Evolutionary conservation across 2,113 vertebrate species (phyloP).

Genomic region (Pampusana beccarii): DNA sequence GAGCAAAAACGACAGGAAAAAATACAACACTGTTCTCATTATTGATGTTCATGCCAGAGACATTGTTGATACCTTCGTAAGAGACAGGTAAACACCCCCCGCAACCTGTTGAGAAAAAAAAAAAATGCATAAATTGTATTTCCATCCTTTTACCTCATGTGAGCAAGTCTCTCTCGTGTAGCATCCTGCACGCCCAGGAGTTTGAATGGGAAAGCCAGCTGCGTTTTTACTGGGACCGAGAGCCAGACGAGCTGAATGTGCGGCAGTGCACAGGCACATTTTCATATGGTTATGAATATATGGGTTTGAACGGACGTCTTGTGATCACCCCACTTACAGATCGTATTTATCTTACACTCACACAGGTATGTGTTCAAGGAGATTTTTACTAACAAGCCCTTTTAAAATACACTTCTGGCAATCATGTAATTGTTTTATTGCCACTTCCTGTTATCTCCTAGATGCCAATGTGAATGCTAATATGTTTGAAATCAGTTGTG

Average conservation of each 20-base stretch:
- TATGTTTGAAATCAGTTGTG: neutral
- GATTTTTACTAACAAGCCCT: neutral
- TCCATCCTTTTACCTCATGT: neutral
- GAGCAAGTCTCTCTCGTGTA: conserved; percentile 9
- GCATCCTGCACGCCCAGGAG: conserved; percentile 88
- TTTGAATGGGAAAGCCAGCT: conserved; percentile 98
- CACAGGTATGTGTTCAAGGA: conserved; percentile 80
- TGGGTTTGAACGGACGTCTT: conserved; percentile 94
- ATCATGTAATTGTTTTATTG: neutral
- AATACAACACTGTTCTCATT: conserved; percentile 94
- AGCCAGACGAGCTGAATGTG: conserved; percentile 84
- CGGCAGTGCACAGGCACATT: conserved; percentile 92
- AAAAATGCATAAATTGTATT: accelerated
- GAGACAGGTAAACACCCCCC: conserved; percentile 76
- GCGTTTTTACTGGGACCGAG: conserved; percentile 90
- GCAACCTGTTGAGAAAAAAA: accelerated
- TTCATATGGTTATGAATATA: conserved; percentile 95
- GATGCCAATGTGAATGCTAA: accelerated
- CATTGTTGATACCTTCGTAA: conserved; percentile 89
- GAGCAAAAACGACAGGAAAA: conserved; percentile 88
- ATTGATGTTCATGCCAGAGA: conserved; percentile 96
- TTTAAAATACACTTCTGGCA: neutral
- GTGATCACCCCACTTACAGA: conserved; percentile 97
- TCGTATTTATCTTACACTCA: conserved; percentile 95
- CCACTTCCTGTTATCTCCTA: neutral